These are phyloP conservation scores for Nipponia nippon DNA, from an alignment of 2,113 vertebrate genomes.

Conservation along the genomic window DNA sequence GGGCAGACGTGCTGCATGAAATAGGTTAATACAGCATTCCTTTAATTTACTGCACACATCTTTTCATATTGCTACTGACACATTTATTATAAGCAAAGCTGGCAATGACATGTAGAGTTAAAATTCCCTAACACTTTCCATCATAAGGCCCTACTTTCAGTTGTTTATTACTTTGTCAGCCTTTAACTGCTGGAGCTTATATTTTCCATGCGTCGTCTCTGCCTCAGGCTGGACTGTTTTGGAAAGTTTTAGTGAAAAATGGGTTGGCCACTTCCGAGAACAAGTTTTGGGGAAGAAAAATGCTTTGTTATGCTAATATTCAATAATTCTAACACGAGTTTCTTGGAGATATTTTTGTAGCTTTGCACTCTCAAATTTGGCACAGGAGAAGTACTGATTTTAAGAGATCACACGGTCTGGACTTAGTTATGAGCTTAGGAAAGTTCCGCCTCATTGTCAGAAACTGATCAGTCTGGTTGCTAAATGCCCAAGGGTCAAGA, in stretches of 20 bases:
- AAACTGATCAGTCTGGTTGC: background rate
- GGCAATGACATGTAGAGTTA: conserved; percentile 45
- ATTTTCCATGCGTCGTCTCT: background rate
- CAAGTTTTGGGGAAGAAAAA: background rate
- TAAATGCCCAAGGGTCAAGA: background rate
- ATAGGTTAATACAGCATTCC: background rate
- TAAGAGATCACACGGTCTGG: background rate
- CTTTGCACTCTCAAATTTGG: background rate
- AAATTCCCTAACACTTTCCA: conserved; percentile 14
- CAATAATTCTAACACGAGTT: background rate
- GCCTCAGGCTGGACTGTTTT: background rate
- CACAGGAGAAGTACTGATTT: background rate
- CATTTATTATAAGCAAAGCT: conserved; percentile 50
- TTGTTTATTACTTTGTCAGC: conserved; percentile 46
- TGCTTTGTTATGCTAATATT: background rate
- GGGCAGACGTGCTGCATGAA: background rate
- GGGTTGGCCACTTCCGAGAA: background rate
- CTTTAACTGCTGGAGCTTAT: conserved; percentile 9
- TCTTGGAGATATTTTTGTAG: background rate
- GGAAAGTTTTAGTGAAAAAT: conserved; percentile 33
- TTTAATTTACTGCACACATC: background rate
- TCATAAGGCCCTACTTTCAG: conserved; percentile 30
- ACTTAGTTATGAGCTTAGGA: background rate
- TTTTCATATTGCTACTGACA: conserved; percentile 47
- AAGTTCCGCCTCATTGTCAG: background rate